phyloP scores from a whole-genome alignment of 1,140 invertebrate species.

The Chrysoperla carnea region DNA sequence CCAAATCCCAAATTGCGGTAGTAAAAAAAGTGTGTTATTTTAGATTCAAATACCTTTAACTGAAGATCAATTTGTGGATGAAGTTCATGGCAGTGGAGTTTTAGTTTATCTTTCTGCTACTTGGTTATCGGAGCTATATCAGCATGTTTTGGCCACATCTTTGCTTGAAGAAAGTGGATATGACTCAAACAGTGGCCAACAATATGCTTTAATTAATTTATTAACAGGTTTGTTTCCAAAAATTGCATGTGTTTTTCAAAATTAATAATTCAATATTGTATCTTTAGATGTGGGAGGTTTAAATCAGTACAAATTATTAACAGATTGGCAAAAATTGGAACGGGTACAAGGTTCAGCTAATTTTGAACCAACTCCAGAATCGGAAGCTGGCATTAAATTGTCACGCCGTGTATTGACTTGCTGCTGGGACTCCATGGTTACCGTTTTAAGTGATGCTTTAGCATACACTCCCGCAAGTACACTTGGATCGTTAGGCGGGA shows the following conservation, averaged over 20 bases:
- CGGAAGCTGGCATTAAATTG: constrained; percentile 47
- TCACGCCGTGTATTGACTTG: constrained; percentile 60
- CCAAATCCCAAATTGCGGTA: background rate
- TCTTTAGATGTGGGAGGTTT: constrained; percentile 68
- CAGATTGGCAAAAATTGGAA: constrained; percentile 67
- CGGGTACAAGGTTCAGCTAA: constrained; percentile 37
- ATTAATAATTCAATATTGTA: constrained; percentile 10
- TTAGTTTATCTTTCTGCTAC: constrained; percentile 78
- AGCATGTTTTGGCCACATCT: constrained; percentile 60
- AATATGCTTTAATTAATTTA: constrained; percentile 55
- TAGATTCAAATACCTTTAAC: constrained; percentile 39
- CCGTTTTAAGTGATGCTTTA: constrained; percentile 66
- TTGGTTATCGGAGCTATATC: constrained; percentile 83
- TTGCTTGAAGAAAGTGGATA: constrained; percentile 52
- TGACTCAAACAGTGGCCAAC: constrained; percentile 31
- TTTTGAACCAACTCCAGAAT: constrained; percentile 45
- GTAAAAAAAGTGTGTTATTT: constrained; percentile 5
- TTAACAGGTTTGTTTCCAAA: constrained; percentile 43
- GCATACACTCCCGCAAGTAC: constrained; percentile 32
- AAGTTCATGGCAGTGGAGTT: constrained; percentile 77
- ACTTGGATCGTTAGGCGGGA: constrained; percentile 26
- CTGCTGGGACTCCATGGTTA: constrained; percentile 80
- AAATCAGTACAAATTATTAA: constrained; percentile 58
- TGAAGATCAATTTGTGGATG: constrained; percentile 74
- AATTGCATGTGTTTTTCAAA: background rate